Evolutionary conservation across 1,140 invertebrate species (phyloP), one percentile per base, ranked within the genome.

Genomic region (Drosophila hydei): DNA sequence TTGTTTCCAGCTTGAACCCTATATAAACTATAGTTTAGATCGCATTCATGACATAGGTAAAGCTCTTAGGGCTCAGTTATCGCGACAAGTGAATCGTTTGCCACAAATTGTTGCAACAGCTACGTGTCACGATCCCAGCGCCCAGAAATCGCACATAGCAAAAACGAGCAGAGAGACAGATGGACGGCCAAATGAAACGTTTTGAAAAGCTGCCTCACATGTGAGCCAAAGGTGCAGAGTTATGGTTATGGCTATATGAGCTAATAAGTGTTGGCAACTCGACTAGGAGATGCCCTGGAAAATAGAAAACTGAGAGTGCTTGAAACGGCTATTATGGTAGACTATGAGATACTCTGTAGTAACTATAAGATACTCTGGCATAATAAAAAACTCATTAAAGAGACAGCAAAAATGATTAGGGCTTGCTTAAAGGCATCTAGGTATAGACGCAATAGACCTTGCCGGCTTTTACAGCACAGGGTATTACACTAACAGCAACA

Each of bases 41-140:
- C 55, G 55, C 33, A 45, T 36, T 42, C 68, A 64, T 48, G 43
- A 38, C 43, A 50, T 60, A 43, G 19, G 45, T 51, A 60, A 51
- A 27, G 50, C 45, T 68, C 18, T 43, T 75, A 75, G 72, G 67
- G 72, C 72, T 45, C 23, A 51, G 45, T 58, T 58, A 75, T 75
- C 72, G 72, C 54, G 30, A 54, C 67, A 75, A 75, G 67, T 75
- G 67, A 71, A 75, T 75, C 72, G 72, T 45, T 54, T 30, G 45
- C 72, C 33, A 52, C 52, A 71, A 64, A 71, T 71, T 63, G 63
- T 71, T 71, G 75, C 75, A 75, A 72, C 72, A 76, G 69, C 73
- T 62, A 55, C 76, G 59, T 88, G 81, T 87, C 81, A 87, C 81
- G 81, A 87, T 87, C 83, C 75, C 77, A 74, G 79, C 72, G 75